These are phyloP conservation scores for Lasioglossum malachurum DNA, from an alignment of 2,888 invertebrate genomes.

Conservation along the genomic window DNA sequence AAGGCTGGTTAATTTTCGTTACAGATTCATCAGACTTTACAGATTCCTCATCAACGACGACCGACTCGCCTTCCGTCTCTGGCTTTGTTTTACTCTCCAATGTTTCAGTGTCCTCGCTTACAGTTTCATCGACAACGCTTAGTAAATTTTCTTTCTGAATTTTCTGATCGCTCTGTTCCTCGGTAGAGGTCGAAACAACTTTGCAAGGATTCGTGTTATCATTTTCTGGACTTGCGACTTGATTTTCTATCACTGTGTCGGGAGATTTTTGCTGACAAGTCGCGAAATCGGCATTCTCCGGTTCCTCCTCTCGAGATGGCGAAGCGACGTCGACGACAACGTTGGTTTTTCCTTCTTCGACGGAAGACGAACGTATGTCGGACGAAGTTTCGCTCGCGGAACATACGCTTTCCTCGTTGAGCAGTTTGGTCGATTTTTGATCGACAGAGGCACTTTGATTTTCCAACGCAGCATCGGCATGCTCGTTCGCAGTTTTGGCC, in stretches of 20 bases:
- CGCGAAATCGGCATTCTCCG: neutral
- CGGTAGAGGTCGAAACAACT: neutral
- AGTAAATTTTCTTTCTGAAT: slow-evolving; percentile 1
- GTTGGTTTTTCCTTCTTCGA: slow-evolving; percentile 18
- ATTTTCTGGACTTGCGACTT: neutral
- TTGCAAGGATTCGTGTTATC: slow-evolving; percentile 7
- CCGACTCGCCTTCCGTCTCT: neutral
- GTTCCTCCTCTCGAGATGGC: slow-evolving; percentile 3
- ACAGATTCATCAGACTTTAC: neutral
- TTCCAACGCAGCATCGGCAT: slow-evolving; percentile 67
- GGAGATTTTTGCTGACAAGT: slow-evolving; percentile 19
- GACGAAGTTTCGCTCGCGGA: slow-evolving; percentile 4
- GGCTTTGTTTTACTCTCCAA: neutral
- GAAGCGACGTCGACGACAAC: neutral
- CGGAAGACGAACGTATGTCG: slow-evolving; percentile 15
- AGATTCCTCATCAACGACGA: neutral
- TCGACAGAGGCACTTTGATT: slow-evolving; percentile 66
- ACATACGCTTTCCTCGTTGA: slow-evolving; percentile 60
- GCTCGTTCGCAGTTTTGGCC: slow-evolving; percentile 61
- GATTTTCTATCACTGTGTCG: neutral
- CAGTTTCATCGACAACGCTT: neutral
- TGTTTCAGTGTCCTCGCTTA: neutral
- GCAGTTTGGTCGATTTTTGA: slow-evolving; percentile 71
- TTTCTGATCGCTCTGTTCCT: neutral
- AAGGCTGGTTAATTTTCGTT: slow-evolving; percentile 55